Base-by-base conservation (phyloP, 2,113 vertebrate genomes). In the Aplodontia rufa region DNA sequence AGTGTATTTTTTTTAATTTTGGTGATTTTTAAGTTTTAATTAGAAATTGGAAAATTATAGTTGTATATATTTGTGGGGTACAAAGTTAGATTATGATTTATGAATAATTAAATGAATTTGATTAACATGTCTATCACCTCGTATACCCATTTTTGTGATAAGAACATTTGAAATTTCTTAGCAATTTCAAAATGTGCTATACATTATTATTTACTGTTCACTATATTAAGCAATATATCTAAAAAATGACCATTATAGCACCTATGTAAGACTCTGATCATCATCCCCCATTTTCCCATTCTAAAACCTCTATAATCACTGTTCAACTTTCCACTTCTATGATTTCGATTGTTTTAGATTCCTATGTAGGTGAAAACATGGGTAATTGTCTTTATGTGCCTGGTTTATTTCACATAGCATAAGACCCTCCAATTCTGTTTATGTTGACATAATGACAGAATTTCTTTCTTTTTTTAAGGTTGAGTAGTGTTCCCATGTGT, bases 41-140 rank as follows among this genome's bases (percentile, higher is more conserved):
- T 94, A 1, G 68, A 90, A 90, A 84, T 69, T 68, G 62, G 28
- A 17, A 76, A 75, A 47, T 40, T 64, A 68, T 66, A 83, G 47
- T 28, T 87, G 58, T 22, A 49, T 71, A 19, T 45, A 47, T 62
- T 72, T 64, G 37, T 60, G 14, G 17, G n/a, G 49, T 84, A 68
- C 37, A 68, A 58, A 80, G 35, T 49, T 19, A 80, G 71, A 45
- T n/a, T 80, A 64, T 81, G 66, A 42, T 71, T 69, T 66, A 55
- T 94, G 64, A 74, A 75, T 55, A 94, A 66, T 75, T n/a, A 94
- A 89, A 49, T 89, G 45, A 66, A n/a, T 32, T 55, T 82, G 49
- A 66, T 88, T 75, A 75, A 24, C 11, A 12, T 60, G 79, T 45
- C 53, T 53, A 24, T 74, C 13, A 0, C 22, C 13, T 84, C 58